Conservation (phyloP, 2,888 invertebrate species). For the Chloroclystis v-ata region DNA sequence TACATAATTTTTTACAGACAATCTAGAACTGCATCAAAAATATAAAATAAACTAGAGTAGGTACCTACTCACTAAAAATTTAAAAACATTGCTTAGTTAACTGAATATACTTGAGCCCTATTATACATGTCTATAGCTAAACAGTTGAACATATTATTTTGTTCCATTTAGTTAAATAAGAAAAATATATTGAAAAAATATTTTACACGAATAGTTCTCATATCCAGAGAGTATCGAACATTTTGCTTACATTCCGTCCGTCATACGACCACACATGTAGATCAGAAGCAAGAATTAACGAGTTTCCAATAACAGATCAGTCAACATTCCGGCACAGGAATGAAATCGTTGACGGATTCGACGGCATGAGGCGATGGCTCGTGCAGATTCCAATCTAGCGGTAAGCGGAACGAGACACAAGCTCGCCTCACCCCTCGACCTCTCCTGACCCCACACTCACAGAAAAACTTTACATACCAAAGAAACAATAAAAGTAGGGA, state of each 20-base stretch:
- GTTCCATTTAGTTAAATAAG: no score
- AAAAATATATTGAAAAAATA: no score
- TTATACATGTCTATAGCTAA: no score
- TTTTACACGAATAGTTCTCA: no score
- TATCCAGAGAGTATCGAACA: neutral
- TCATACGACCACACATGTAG: neutral
- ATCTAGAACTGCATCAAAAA: no score
- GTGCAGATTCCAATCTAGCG: slow-evolving; percentile 61
- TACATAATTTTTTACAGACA: no score
- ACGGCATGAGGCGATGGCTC: slow-evolving; percentile 52
- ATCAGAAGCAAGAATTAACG: slow-evolving; percentile 4
- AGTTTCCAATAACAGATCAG: slow-evolving; percentile 27
- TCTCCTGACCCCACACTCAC: slow-evolving; percentile 9
- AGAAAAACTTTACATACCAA: slow-evolving; percentile 6
- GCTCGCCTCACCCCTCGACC: slow-evolving; percentile 18
- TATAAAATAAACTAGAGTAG: no score
- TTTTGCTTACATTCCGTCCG: no score
- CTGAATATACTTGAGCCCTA: no score
- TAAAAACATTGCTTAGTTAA: no score
- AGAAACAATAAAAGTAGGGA: neutral
- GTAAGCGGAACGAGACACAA: slow-evolving; percentile 43
- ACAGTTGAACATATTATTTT: no score
- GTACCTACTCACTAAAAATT: no score
- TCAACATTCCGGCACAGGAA: slow-evolving; percentile 34
- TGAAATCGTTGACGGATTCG: slow-evolving; percentile 56